phyloP scores from a whole-genome alignment of 1,140 invertebrate species.

The Condylostylus longicornis region DNA sequence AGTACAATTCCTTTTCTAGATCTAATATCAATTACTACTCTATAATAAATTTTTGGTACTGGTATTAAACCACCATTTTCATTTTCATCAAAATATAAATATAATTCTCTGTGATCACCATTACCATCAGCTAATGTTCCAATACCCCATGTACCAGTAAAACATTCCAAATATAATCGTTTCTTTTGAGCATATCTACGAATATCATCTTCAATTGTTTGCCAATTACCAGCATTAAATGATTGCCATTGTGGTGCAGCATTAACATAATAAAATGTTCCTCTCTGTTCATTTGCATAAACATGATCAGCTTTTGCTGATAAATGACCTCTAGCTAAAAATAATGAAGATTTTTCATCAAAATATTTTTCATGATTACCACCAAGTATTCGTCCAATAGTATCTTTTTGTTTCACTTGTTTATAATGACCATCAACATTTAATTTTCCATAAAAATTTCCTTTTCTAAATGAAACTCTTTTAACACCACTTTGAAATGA shows the following conservation, averaged over 20 bases:
- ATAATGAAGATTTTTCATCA: slow-evolving; percentile 21
- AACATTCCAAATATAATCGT: slow-evolving; percentile 35
- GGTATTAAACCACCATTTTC: slow-evolving; percentile 29
- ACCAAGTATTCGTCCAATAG: slow-evolving; percentile 23
- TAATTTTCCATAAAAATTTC: slow-evolving; percentile 24
- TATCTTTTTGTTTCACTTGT: slow-evolving; percentile 21
- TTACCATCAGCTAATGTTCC: slow-evolving; percentile 35
- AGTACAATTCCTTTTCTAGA: slow-evolving; percentile 36
- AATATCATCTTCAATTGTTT: slow-evolving; percentile 32
- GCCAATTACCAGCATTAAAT: slow-evolving; percentile 51
- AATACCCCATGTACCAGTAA: slow-evolving; percentile 41
- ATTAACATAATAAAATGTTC: slow-evolving; percentile 50
- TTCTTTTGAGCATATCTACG: slow-evolving; percentile 29
- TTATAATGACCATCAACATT: slow-evolving; percentile 28
- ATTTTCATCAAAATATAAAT: slow-evolving; percentile 33
- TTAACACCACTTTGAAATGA: slow-evolving; percentile 25
- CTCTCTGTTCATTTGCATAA: slow-evolving; percentile 41
- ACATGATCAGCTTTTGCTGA: slow-evolving; percentile 49
- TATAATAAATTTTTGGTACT: slow-evolving; percentile 41
- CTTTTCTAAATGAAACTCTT: slow-evolving; percentile 22
- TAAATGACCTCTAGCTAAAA: slow-evolving; percentile 48
- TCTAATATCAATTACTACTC: slow-evolving; percentile 37
- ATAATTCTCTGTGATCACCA: slow-evolving; percentile 32
- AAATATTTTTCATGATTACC: slow-evolving; percentile 22
- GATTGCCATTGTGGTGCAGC: slow-evolving; percentile 47